phyloP scores from a whole-genome alignment of 1,140 invertebrate species.

The Coptotermes formosanus region DNA sequence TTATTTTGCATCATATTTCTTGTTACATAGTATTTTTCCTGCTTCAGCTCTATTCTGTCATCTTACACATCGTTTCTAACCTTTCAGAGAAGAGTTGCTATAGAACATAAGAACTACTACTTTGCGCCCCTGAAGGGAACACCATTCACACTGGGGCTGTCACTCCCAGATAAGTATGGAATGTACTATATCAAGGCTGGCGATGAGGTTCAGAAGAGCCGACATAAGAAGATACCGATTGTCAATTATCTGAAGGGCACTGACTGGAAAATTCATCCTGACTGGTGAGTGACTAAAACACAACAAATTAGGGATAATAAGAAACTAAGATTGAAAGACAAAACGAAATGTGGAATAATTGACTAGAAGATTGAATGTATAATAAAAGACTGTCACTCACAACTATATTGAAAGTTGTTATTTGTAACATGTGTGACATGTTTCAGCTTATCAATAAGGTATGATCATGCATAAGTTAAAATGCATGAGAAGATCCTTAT shows the following conservation, averaged over 20 bases:
- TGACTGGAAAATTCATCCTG: conserved; percentile 83
- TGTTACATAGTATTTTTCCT: not conserved
- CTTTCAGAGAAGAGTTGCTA: conserved; percentile 68
- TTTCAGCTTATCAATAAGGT: no score
- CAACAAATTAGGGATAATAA: not conserved
- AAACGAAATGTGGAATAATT: no score
- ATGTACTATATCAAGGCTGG: conserved; percentile 67
- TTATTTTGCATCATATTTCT: no score
- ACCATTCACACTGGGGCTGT: conserved; percentile 82
- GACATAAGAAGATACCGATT: conserved; percentile 63
- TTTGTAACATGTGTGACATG: no score
- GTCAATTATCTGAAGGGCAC: conserved; percentile 64
- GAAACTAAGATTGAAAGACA: not conserved
- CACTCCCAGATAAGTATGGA: conserved; percentile 74
- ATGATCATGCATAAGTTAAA: no score
- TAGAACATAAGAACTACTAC: conserved; percentile 81
- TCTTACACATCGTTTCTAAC: not conserved
- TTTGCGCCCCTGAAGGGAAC: conserved; percentile 76
- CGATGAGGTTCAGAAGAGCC: conserved; percentile 65
- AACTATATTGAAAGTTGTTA: no score
- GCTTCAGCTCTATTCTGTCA: not conserved
- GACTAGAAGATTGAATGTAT: no score
- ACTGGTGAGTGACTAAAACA: conserved; percentile 62
- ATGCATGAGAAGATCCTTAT: no score
- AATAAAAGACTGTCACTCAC: no score